These are phyloP conservation scores for Moxostoma hubbsi DNA, from an alignment of 2,797 vertebrate genomes.

Conservation along the genomic window DNA sequence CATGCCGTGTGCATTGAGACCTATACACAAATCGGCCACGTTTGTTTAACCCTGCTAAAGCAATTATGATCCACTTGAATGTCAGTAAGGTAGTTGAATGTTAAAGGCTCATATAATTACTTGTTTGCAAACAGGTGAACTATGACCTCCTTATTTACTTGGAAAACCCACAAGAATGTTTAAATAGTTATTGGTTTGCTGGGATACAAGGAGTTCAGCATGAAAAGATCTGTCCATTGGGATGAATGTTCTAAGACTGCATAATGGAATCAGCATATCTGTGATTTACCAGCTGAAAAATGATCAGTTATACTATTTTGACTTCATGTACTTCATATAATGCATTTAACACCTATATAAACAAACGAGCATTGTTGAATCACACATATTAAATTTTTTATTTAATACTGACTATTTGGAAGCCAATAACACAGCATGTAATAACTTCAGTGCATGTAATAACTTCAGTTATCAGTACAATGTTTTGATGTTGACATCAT, in stretches of 20 bases:
- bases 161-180: constrained; percentile 52
- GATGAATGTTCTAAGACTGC: neutral
- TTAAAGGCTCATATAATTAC: constrained; percentile 42
- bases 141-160: constrained; percentile 35
- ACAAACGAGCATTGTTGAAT: too few relatives aligned
- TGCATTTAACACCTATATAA: too few relatives aligned
- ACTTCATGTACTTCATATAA: neutral
- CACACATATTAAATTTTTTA: too few relatives aligned
- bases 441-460: too few relatives aligned
- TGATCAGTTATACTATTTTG: neutral
- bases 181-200: constrained; percentile 44
- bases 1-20: constrained; percentile 36
- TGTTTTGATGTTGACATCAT: too few relatives aligned
- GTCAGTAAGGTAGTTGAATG: constrained; percentile 24
- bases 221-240: neutral
- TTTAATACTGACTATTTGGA: too few relatives aligned
- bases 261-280: neutral
- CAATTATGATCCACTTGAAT: constrained; percentile 17
- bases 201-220: constrained; percentile 25
- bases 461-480: too few relatives aligned
- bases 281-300: neutral
- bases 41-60: constrained; percentile 48
- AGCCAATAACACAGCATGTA: too few relatives aligned
- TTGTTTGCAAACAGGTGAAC: constrained; percentile 50
- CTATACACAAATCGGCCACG: constrained; percentile 30